Evolutionary conservation across 1,140 invertebrate genomes (phyloP).

Genomic region (Lutraria rhynchaena): DNA sequence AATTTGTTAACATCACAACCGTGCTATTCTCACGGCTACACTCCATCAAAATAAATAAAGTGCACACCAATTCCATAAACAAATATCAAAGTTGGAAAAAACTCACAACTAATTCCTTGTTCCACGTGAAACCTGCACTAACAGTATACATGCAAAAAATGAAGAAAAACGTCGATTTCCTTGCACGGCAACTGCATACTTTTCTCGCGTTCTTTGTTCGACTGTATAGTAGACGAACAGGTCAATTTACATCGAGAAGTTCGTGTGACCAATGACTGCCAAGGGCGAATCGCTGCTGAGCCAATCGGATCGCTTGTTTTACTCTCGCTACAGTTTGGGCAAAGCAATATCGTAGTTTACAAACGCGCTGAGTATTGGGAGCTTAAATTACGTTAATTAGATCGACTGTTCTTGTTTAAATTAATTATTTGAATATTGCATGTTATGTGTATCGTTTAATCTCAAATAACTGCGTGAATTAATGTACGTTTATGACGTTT

Average conservation of each 20-base stretch:
- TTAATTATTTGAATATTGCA: not conserved
- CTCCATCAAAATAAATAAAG: not conserved
- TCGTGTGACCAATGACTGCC: conserved; percentile 51
- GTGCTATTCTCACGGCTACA: not conserved
- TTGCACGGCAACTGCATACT: conserved; percentile 27
- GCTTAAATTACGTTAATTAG: not conserved
- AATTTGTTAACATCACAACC: not conserved
- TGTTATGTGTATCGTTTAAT: not conserved
- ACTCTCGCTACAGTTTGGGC: conserved; percentile 24
- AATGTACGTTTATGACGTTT: not conserved
- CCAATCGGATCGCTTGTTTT: conserved; percentile 55
- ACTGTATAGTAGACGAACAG: conserved; percentile 31
- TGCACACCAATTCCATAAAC: too few species aligned
- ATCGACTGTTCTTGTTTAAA: not conserved
- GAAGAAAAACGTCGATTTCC: not conserved
- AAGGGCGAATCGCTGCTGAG: conserved; percentile 45
- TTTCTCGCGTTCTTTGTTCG: conserved; percentile 48
- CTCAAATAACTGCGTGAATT: not conserved
- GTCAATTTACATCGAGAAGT: conserved; percentile 53
- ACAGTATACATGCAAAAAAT: conserved; percentile 2
- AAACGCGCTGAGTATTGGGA: not conserved
- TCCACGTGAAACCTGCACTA: not conserved
- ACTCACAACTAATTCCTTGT: conserved; percentile 13
- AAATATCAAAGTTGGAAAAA: conserved; percentile 5
- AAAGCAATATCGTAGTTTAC: conserved; percentile 23